phyloP scores from a whole-genome alignment of 2,797 vertebrate species.

The Melanotaenia nigrans region DNA sequence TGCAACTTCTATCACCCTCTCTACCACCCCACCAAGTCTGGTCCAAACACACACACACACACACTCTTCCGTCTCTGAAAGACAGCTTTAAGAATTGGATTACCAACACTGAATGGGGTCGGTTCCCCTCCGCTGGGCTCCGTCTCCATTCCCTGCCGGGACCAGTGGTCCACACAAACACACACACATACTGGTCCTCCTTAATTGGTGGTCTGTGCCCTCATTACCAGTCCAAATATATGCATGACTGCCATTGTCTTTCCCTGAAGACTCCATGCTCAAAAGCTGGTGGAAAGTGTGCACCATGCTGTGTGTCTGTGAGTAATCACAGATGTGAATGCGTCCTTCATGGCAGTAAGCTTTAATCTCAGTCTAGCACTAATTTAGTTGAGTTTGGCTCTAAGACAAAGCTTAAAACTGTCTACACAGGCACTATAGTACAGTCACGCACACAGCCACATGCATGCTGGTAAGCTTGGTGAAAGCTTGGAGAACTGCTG shows the following conservation, averaged over 20 bases:
- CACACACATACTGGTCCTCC: constrained; percentile 15
- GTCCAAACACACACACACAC: constrained; percentile 14
- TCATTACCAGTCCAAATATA: constrained; percentile 74
- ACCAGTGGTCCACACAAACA: constrained; percentile 39
- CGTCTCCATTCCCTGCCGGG: constrained; percentile 63
- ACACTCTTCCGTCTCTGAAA: constrained; percentile 52
- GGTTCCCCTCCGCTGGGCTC: constrained; percentile 73
- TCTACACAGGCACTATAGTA: constrained; percentile 12
- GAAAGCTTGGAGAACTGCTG: neutral
- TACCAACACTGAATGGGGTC: constrained; percentile 75
- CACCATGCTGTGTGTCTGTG: constrained; percentile 19
- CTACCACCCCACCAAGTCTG: constrained; percentile 3
- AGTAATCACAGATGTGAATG: constrained; percentile 24
- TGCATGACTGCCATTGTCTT: constrained; percentile 64
- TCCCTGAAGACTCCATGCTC: constrained; percentile 53
- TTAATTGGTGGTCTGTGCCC: constrained; percentile 70
- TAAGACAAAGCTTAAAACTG: constrained; percentile 46
- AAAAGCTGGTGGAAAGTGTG: constrained; percentile 32
- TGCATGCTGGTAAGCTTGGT: neutral
- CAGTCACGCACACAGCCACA: constrained; percentile 15
- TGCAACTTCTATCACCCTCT: constrained; percentile 18
- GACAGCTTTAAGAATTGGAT: constrained; percentile 80
- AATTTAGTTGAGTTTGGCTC: constrained; percentile 18
- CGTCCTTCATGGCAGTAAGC: constrained; percentile 40
- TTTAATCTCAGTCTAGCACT: constrained; percentile 56